Percentiles rank a stretch among this genome's conserved stretches.
Evolutionary conservation across 2,113 vertebrate species (phyloP).

Genomic region (Cichladusa arquata): DNA sequence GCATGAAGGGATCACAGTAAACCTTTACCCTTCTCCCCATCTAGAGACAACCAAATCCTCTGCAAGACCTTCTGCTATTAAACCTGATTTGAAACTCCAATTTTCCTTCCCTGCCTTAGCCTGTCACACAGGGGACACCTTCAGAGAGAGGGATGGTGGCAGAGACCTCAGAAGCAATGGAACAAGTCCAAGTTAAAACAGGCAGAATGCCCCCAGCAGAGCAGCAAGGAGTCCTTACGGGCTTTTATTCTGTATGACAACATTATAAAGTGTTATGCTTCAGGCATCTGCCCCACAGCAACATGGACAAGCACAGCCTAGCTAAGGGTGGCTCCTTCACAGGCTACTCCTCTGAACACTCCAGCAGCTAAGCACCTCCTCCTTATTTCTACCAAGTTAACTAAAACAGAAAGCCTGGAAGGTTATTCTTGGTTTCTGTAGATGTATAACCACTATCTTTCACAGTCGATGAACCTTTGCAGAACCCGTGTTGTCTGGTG

Average conservation of each 20-base stretch:
- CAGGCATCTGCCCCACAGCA: not conserved
- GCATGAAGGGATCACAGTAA: not conserved
- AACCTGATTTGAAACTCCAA: not conserved
- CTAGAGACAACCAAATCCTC: not conserved
- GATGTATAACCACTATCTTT: not conserved
- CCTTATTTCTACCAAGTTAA: not conserved
- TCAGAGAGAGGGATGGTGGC: not conserved
- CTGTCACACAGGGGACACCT: not conserved
- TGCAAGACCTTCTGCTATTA: not conserved
- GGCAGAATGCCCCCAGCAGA: not conserved
- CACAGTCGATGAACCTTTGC: not conserved
- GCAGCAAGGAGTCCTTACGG: not conserved
- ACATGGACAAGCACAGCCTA: not conserved
- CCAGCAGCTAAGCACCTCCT: not conserved
- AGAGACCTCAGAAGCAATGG: not conserved
- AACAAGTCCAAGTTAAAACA: not conserved
- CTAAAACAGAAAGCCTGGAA: not conserved
- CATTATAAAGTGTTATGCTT: not conserved
- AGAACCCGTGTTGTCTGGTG: fast-evolving
- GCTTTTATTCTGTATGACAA: not conserved
- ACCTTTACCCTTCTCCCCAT: not conserved
- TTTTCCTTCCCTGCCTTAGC: not conserved
- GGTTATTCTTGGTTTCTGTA: not conserved
- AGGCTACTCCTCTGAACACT: not conserved
- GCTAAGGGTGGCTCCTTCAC: not conserved